Evolutionary conservation across 1,140 invertebrate species (phyloP), one percentile per base, ranked within the genome.

Genomic region (Eupristina koningsbergeri): DNA sequence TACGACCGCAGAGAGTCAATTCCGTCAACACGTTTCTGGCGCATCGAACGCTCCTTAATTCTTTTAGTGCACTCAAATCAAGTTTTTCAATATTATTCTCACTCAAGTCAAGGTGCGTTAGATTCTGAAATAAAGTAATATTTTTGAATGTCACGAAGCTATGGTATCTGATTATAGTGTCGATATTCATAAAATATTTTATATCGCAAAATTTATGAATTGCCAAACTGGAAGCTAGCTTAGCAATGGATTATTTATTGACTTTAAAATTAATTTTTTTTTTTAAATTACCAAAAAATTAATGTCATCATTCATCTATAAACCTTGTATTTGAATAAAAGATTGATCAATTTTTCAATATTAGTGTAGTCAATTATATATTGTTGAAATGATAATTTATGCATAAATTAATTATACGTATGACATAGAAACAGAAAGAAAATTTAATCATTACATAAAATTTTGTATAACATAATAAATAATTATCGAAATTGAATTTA

Each of bases 51-150:
- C 93, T 94, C 90, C 95, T 94, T 81, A 96, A 90, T 89, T 95
- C 94, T 63, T 94, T 93, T 34, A 96, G 92, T 63, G 95, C 95
- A 84, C 94, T 94, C 80, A 96, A 90, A 88, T 96, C 96, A 87
- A 96, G 92, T 86, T 94, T 94, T 90, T 96, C 95, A 85, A 96
- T 96, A 88, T 92, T 94, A 89, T 96, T 96, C 90, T 96, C 95
- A 89, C 95, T 96, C n/a, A 96, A 95, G 88, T 96, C 95, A 87
- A 96, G 90, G 87, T 96, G 94, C 61, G 94, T 95, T 81, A 96
- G 89, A 89, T 95, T 95, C 95, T 95, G 89, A 34, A 93, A 86
- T 89, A 77, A 80, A 41, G 9, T 1, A 41, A 17, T 2, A 5
- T 58, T 26, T 58, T 58, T 13, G 3, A 58, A 58, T 22, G 7